Base-by-base conservation (phyloP, 1,140 invertebrate species). In the Drosophila simulans region DNA sequence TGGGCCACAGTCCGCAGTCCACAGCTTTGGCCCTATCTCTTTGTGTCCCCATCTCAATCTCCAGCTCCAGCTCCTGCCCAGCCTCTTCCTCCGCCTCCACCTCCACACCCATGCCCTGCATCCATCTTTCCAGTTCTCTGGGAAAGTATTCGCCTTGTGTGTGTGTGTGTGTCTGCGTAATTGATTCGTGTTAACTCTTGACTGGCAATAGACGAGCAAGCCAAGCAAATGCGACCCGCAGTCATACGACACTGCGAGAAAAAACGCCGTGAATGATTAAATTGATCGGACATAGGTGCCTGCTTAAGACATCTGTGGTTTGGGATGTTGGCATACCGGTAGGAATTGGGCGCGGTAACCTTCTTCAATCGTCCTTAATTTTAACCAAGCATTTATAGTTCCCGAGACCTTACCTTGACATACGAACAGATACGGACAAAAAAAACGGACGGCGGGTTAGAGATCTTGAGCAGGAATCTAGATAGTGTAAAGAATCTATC, bases 181-280 rank as follows among this genome's bases (percentile, higher is more conserved):
- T 88, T 88, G 83, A 88, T 88, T 88, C 84, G 83, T 88, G 83
- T 88, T 88, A 88, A 89, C 83, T 88, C 83, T 89, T 88, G 84
- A 88, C 83, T 88, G 83, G 80, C 84, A 88, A 89, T 88, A 88
- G 83, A 89, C 75, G 84, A 89, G 83, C 63, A 73, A 77, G 76
- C 80, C 83, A 88, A 89, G 71, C 79, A 79, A 89, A 88, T 89
- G 83, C 74, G 76, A 56, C 71, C 73, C 71, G 37, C 66, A 89
- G 84, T 69, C 77, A 79, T 82, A 55, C 35, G 60, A 13, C 64
- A 68, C 64, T 68, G 13, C 34, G 20, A 10, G 2, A 64, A 66
- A 65, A 17, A 13, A 34, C 45, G 56, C 4, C 11, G 3, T 15
- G 17, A 59, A 11, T 2, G 37, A 3, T 1, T 7, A 10, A 5